Evolutionary conservation across 2,797 vertebrate species (phyloP).

Genomic region (Microctenopoma stevenorrisi): DNA sequence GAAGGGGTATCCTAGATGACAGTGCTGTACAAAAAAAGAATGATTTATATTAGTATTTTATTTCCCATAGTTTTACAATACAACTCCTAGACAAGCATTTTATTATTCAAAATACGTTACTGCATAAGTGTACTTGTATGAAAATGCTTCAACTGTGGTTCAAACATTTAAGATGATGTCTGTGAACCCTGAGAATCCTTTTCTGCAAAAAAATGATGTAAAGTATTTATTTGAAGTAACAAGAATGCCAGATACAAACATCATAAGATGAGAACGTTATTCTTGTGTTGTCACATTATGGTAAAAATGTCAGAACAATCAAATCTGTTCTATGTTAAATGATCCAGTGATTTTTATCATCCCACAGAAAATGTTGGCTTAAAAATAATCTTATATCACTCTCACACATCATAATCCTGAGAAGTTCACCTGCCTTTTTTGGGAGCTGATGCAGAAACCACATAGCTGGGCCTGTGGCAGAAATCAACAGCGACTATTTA

Average conservation of each 20-base stretch:
- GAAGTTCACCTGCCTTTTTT: conserved; percentile 34
- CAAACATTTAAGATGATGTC: too few relatives aligned
- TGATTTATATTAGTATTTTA: too few relatives aligned
- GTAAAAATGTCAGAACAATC: too few relatives aligned
- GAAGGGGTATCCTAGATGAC: too few relatives aligned
- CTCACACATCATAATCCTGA: conserved; percentile 5
- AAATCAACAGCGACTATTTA: neutral
- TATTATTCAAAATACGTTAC: neutral
- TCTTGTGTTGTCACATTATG: too few relatives aligned
- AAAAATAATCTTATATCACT: neutral
- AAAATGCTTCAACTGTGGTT: too few relatives aligned
- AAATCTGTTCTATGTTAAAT: neutral
- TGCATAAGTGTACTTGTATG: too few relatives aligned
- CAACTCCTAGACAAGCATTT: neutral
- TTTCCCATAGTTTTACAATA: too few relatives aligned
- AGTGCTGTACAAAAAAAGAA: too few relatives aligned
- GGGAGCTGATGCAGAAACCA: conserved; percentile 27
- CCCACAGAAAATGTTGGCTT: neutral
- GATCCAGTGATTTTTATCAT: neutral
- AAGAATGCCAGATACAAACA: too few relatives aligned
- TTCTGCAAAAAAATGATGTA: too few relatives aligned
- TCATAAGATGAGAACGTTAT: neutral
- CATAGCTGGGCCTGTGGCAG: conserved; percentile 52
- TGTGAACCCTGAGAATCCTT: too few relatives aligned
- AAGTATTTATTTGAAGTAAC: neutral